Conservation (phyloP, 2,113 vertebrate genomes). For the Siphamia tubifer region DNA sequence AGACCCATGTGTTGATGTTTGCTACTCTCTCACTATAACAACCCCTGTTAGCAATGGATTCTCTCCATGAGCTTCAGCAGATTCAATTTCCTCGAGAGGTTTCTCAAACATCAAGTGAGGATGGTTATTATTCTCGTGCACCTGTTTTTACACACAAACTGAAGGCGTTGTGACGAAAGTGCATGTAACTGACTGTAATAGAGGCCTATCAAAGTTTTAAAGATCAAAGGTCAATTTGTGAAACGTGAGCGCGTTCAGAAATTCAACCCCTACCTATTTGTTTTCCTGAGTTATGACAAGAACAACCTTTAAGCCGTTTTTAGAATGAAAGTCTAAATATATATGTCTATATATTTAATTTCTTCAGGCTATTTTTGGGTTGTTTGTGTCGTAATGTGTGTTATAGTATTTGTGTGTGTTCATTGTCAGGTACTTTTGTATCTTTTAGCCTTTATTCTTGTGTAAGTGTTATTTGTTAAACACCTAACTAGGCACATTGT, state of each 20-base stretch:
- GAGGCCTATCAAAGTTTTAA: neutral
- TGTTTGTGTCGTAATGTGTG: too few species aligned
- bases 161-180: too few species aligned
- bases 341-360: too few species aligned
- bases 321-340: too few species aligned
- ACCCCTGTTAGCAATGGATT: neutral
- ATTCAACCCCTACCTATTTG: neutral
- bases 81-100: neutral
- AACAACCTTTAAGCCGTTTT: neutral
- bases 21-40: conserved; percentile 8
- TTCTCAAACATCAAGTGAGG: neutral
- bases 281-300: neutral
- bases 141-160: neutral
- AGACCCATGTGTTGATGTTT: conserved; percentile 68
- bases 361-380: too few species aligned
- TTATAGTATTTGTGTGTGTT: too few species aligned
- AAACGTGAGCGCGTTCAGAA: neutral
- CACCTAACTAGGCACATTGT: too few species aligned
- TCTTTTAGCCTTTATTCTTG: too few species aligned
- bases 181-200: neutral
- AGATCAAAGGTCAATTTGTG: neutral
- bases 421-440: too few species aligned
- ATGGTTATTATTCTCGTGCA: neutral
- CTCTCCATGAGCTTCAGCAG: neutral
- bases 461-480: too few species aligned